Percentiles rank a stretch among this genome's conserved stretches.
Conservation (phyloP, 1,140 invertebrate species). For the Akabosia matsudoensis region DNA sequence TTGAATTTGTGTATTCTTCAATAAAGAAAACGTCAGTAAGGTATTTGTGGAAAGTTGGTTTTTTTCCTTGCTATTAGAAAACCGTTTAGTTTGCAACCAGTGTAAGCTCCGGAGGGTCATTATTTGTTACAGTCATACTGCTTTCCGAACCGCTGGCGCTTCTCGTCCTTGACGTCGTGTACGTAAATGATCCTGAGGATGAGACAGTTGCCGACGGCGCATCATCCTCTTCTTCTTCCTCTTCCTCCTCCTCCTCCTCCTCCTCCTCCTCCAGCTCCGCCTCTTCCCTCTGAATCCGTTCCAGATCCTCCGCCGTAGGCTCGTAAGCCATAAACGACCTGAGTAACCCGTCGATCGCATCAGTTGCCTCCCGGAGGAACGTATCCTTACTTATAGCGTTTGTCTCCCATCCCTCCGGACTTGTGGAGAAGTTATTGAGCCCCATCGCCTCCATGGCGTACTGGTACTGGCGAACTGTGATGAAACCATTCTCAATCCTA, state of each 20-base stretch:
- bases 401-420: not conserved
- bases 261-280: not conserved
- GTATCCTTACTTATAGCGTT: conserved; percentile 9
- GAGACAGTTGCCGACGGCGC: not conserved
- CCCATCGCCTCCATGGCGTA: conserved; percentile 10
- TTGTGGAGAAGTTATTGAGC: not conserved
- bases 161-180: too few species aligned
- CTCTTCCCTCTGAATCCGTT: not conserved
- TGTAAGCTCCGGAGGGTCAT: not conserved
- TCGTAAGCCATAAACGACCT: not conserved
- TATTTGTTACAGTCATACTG: not conserved
- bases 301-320: not conserved
- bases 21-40: too few species aligned
- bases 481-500: conserved; percentile 1
- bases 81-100: too few species aligned
- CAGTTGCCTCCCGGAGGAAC: not conserved
- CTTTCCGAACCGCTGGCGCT: not conserved
- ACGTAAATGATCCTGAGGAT: too few species aligned
- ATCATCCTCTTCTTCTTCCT: not conserved
- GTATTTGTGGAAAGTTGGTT: too few species aligned
- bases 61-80: too few species aligned
- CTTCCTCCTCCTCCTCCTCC: not conserved
- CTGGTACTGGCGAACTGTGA: not conserved
- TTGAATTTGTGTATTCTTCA: too few species aligned
- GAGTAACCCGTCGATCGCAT: not conserved